Base-by-base conservation (phyloP, 2,113 vertebrate genomes). In the Malurus cyaneus region DNA sequence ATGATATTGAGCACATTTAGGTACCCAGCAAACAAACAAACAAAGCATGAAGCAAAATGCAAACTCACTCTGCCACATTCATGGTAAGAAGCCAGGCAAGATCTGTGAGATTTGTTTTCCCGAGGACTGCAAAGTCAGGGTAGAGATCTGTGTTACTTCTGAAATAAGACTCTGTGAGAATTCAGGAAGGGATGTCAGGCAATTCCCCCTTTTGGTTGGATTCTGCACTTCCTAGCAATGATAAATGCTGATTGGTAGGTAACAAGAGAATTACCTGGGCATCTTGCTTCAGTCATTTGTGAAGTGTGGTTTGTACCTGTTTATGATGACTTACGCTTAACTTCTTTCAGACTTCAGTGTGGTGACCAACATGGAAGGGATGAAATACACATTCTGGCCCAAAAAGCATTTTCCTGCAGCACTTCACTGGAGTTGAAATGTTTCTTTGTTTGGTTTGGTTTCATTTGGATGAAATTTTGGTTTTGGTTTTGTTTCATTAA, bases 261-360 rank as follows among this genome's bases (percentile, higher is more conserved):
- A 70, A 82, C 16, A 13, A 47, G 70, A 39, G 57, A 71, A 29
- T 15, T 42, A 64, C 67, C 57, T 39, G 24, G 2, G 32, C 54
- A 44, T 28, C 49, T n/a, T 25, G 13, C 18, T 52, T 34, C 25
- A 62, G 29, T 2, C 0, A 0, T 81, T 28, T n/a, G 18, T 41
- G 20, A 81, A 42, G 16, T 28, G 49, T 67, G 61, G 4, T 62
- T 79, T 65, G 36, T 24, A 21, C 32, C 52, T 67, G 13, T 65
- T 69, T 7, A 34, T 3, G 3, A 29, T 34, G 59, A 56, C 5
- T 72, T 69, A 31, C 5, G 29, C 28, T 39, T 67, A n/a, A 5
- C 47, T 73, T 61, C 66, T 76, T 76, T 67, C 29, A 74, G 7
- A 52, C 8, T 53, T 44, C 46, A 66, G 31, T 6, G 12, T 11